Evolutionary conservation across 2,797 vertebrate species (phyloP).

Genomic region (Alauda arvensis): DNA sequence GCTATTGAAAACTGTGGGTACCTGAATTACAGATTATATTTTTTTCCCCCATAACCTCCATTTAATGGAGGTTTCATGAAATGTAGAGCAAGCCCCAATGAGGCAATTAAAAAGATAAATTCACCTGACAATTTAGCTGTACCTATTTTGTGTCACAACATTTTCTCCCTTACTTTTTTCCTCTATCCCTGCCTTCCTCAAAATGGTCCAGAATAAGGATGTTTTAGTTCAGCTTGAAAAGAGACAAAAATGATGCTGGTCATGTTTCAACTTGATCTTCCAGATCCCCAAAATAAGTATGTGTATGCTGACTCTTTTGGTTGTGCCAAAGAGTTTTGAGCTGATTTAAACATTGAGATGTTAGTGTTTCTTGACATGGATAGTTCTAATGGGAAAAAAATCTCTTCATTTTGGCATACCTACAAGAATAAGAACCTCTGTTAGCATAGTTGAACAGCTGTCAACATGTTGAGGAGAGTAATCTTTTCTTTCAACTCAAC

Average conservation of each 20-base stretch:
- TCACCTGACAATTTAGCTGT: background rate
- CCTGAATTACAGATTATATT: background rate
- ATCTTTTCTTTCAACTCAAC: background rate
- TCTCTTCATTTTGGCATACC: background rate
- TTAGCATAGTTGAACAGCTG: background rate
- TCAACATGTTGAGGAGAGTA: background rate
- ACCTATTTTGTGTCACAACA: background rate
- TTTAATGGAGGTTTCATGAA: background rate
- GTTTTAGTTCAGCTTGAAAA: background rate
- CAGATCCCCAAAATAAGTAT: background rate
- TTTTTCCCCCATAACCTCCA: background rate
- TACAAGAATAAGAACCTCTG: background rate
- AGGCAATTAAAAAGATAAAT: background rate
- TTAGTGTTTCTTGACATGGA: background rate
- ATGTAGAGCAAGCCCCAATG: background rate
- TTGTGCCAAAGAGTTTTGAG: background rate
- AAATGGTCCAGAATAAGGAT: background rate
- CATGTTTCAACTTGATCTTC: background rate
- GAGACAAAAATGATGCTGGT: background rate
- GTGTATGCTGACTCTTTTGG: background rate
- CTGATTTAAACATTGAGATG: background rate
- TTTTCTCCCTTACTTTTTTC: background rate
- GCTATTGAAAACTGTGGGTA: background rate
- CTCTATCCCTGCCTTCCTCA: background rate
- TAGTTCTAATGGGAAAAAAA: background rate